Base-by-base conservation (phyloP, 2,797 vertebrate species). In the Myioborus miniatus region DNA sequence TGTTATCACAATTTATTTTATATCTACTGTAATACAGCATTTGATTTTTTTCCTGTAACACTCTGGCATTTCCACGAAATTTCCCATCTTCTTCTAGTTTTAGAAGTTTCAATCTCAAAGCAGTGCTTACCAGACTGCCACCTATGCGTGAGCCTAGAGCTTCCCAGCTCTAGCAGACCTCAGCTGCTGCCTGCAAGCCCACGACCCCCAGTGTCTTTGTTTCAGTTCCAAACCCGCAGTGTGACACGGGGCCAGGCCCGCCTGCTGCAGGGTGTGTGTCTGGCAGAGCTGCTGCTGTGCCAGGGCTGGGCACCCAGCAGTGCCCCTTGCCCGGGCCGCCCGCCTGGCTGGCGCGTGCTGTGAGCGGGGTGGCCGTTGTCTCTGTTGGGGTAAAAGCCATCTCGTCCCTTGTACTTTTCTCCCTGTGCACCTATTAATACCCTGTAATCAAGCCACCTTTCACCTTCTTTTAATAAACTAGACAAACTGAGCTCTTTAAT, bases 271-370 rank as follows among this genome's bases (percentile, higher is more conserved):
- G 39, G 11, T 22, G 10, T 37, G 2, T 37, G 3, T 0, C 39
- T 32, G 2, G 2, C 29, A 6, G 12, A 3, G 44, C 4, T 11
- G 44, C 19, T 21, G 10, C 2, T 8, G 37, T 22, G n/a, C 58
- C 6, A 8, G 32, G 13, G 12, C 1, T 0, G 7, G 43, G 26
- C 15, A 2, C 27, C 29, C 46, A 20, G 29, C n/a, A 47, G 30
- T 20, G 3, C 6, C 11, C 74, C 43, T 8, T 30, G 26, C 32
- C 13, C 0, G 0, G 26, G 47, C 30, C 24, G 2, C 1, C 6
- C 23, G 29, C 44, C 36, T 8, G 70, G 17, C 55, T 7, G 30
- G 8, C 8, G 8, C 8, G 3, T 5, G 22, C 46, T 75, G 55
- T 34, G 43, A 6, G 43, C n/a, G 1, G 1, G 14, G 37, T 24